Evolutionary conservation across 37 sponge, comb jelly and placozoan genomes (phyloP), one percentile per base, ranked within the genome.

Genomic region (Cladorhizidae sp.): DNA sequence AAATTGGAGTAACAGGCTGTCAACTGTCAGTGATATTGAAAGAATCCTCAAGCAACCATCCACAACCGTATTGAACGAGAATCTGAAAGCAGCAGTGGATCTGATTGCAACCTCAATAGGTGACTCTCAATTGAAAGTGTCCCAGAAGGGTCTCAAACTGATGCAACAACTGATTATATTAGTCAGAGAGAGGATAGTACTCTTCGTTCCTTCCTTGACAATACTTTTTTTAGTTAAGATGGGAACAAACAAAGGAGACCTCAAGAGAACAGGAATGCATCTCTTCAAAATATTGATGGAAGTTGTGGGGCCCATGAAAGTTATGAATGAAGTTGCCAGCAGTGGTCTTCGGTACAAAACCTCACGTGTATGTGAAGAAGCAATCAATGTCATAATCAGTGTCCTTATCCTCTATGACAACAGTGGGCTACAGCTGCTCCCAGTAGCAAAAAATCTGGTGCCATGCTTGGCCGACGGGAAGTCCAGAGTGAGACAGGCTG

Each of bases 401-500:
- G 81, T 83, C 17, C 83, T 96, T 17, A 71, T 93, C 40, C 71
- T 54, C 32, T 91, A 82, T 61, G 86, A 84, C 20, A 64, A 70
- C 22, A 41, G 72, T 36, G 83, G 88, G 56, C 70, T 96, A 55
- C 40, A 85, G 23, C 78, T 93, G 26, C 43, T 42, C 40, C 18
- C 52, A 2, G 29, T 90, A 31, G 92, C 80, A 0, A 78, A 80
- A 43, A 76, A 85, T 17, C 18, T 86, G 22, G 80, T 63, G 0
- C 91, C 91, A 18, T 45, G 38, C 3, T 67, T 96, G 70, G 71
- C 67, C 7, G 97, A 96, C 43, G 62, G 45, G 39, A 89, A 81
- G 61, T 81, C 77, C 63, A 69, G 78, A 20, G 94, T 96, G 14
- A 78, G 97, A 14, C 93, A 90, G 61, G 93, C 92, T n/a, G 51